phyloP scores from a whole-genome alignment of 1,140 invertebrate species.

The Caerostris extrusa region DNA sequence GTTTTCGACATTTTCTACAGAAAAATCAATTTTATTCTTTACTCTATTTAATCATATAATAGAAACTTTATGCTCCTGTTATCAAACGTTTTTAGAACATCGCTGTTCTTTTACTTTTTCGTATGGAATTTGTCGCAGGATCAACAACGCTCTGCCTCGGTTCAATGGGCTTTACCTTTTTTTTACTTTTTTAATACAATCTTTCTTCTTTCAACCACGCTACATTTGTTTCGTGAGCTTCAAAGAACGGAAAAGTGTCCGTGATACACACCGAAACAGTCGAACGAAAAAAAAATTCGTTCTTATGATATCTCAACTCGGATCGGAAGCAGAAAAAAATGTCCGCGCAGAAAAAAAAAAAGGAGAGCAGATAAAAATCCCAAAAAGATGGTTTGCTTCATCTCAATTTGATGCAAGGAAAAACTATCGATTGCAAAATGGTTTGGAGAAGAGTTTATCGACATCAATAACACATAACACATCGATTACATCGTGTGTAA shows the following conservation, averaged over 20 bases:
- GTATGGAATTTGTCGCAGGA: not conserved
- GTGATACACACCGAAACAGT: not conserved
- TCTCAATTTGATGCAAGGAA: slow-evolving; percentile 29
- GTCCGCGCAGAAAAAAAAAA: not conserved
- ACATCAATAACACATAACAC: too few species aligned
- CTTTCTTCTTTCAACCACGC: not conserved
- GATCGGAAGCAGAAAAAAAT: not conserved
- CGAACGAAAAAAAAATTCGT: not conserved
- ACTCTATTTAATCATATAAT: not conserved
- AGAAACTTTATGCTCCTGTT: not conserved
- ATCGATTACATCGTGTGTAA: too few species aligned
- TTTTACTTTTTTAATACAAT: not conserved
- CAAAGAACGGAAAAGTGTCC: slow-evolving; percentile 22
- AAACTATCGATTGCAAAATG: slow-evolving; percentile 41
- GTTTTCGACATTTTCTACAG: too few species aligned
- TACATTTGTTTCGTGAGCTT: slow-evolving; percentile 27
- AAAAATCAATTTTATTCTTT: not conserved
- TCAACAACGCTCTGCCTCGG: not conserved
- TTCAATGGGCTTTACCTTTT: not conserved
- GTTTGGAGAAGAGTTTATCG: not conserved
- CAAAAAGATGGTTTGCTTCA: slow-evolving; percentile 27
- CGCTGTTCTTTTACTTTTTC: not conserved
- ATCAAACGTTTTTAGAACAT: not conserved
- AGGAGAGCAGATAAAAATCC: slow-evolving; percentile 13
- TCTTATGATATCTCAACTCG: slow-evolving; percentile 51